Conservation (phyloP, 2,113 vertebrate genomes). For the Nycticryphes semicollaris region DNA sequence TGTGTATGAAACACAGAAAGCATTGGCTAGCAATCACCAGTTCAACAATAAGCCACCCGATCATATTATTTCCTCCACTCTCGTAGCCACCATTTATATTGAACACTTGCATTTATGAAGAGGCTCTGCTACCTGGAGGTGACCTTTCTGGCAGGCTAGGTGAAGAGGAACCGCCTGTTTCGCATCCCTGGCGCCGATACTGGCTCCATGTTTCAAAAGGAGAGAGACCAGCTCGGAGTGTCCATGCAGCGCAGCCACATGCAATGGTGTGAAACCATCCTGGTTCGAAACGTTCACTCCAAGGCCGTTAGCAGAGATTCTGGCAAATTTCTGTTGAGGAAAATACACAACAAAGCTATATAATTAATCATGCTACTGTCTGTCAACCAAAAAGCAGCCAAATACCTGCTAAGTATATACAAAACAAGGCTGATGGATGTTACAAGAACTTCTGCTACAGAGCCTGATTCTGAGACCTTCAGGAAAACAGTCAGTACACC, state of each 20-base stretch:
- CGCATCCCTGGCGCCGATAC: constrained; percentile 72
- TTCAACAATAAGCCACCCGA: background rate
- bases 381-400: background rate
- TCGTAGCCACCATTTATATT: background rate
- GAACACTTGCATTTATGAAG: background rate
- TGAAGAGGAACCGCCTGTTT: constrained; percentile 86
- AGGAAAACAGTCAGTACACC: background rate
- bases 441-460: background rate
- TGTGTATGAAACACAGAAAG: rapidly evolving
- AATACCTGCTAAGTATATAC: background rate
- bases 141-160: constrained; percentile 89
- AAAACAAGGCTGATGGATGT: background rate
- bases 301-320: constrained; percentile 75
- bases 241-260: constrained; percentile 88
- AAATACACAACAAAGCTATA: background rate
- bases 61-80: background rate
- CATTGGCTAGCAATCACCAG: background rate
- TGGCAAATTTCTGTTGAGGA: constrained; percentile 72
- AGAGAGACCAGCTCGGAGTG: constrained; percentile 75
- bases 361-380: background rate
- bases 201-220: constrained; percentile 84
- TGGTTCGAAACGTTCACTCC: constrained; percentile 83
- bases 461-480: background rate
- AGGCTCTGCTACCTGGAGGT: constrained; percentile 78
- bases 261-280: constrained; percentile 84